Base-by-base conservation (phyloP, 2,113 vertebrate genomes). In the Lagopus leucura region DNA sequence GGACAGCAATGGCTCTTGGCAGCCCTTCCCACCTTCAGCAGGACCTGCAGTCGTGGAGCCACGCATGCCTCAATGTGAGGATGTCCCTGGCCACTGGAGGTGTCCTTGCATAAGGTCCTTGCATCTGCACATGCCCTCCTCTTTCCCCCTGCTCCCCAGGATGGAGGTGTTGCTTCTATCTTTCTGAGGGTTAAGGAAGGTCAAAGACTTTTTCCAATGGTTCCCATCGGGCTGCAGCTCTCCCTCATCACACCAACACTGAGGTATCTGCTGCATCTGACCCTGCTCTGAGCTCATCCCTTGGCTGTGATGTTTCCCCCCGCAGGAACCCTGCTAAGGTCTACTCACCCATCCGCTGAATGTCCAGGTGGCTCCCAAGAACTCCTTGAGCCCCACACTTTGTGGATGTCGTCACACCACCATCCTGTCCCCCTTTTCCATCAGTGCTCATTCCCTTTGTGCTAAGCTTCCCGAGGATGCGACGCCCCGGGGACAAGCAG, bases 161-260 rank as follows among this genome's bases (percentile, higher is more conserved):
- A 67, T 18, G n/a, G 82, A 96, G 72, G 55, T 60, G 50, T 82
- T 63, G 55, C 72, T 67, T 86, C 88, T 67, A 12, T 63, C 42
- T 67, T 77, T 74, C 90, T 14, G 0, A 50, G 47, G 40, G 70
- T 75, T 78, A 80, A 78, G 76, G 73, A 36, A 94, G 92, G 90
- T 93, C 92, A 90, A 84, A 93, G 88, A 2, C 65, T 88, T 88
- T 71, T 96, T 64, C 80, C 42, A 15, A 2, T 5, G 38, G 60
- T 40, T 94, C 86, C 73, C 81, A 18, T 60, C 0, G 1, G 84
- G 89, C 84, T 47, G 73, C 1, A 1, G 20, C 89, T 85, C 67
- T 58, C 81, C 66, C 25, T 1, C 34, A 12, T 5, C 55, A 60
- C 76, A 58, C 28, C 54, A 6, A 28, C 3, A 5, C 25, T 10